phyloP scores from a whole-genome alignment of 2,797 vertebrate genomes.

The Acropternis orthonyx region DNA sequence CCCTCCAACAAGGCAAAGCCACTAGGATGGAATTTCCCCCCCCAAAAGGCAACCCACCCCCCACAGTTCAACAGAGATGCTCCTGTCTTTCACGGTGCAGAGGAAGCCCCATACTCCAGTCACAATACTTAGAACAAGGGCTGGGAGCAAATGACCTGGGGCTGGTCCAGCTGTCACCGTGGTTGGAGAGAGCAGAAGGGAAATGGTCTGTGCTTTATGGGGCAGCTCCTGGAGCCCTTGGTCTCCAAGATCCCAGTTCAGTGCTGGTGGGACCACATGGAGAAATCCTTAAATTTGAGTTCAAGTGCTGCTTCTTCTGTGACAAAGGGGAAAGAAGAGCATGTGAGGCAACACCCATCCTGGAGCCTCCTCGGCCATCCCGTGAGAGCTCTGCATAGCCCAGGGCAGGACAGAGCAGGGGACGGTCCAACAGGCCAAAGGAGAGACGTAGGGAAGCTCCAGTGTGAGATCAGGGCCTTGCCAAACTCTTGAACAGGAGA shows the following conservation, averaged over 20 bases:
- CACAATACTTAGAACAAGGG: not conserved
- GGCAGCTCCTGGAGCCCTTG: not conserved
- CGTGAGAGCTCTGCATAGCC: not conserved
- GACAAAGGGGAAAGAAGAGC: not conserved
- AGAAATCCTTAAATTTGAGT: not conserved
- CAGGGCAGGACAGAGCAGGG: not conserved
- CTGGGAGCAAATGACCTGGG: not conserved
- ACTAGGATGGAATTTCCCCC: not conserved
- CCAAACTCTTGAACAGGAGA: not conserved
- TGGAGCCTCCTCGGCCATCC: not conserved
- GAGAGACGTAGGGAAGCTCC: not conserved
- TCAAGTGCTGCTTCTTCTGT: not conserved
- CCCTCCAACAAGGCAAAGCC: not conserved
- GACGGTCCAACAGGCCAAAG: accelerated
- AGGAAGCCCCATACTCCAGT: not conserved
- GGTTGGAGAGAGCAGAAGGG: not conserved
- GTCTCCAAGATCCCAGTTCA: not conserved
- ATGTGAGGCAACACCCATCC: not conserved
- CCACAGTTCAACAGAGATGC: not conserved
- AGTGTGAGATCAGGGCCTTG: not conserved
- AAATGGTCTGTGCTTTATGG: not conserved
- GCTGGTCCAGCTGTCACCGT: not conserved
- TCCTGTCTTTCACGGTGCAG: not conserved
- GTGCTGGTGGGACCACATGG: not conserved
- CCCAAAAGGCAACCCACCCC: not conserved